Percentiles rank a stretch among this genome's conserved stretches.
Evolutionary conservation across 2,113 vertebrate species (phyloP).

Genomic region (Alaudala cheleensis): DNA sequence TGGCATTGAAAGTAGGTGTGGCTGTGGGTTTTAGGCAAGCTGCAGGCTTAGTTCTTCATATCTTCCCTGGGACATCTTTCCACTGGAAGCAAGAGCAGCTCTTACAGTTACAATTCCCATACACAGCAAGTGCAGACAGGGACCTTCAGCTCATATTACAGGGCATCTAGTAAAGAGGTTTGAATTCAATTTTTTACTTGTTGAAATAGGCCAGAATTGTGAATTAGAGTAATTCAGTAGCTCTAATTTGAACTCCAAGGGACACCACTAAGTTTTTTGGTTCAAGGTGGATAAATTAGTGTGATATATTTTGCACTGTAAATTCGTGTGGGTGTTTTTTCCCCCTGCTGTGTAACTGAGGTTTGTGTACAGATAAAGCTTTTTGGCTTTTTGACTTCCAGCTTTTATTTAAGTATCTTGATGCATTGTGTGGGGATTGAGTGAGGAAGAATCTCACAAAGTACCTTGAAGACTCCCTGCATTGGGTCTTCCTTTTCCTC

Average conservation of each 20-base stretch:
- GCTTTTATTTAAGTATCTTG: background rate
- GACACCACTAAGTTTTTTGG: background rate
- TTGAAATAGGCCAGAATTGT: background rate
- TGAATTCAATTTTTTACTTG: background rate
- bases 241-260: background rate
- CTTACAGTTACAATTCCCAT: background rate
- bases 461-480: background rate
- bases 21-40: constrained; percentile 7
- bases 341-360: background rate
- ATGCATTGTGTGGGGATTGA: background rate
- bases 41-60: background rate
- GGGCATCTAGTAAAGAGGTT: background rate
- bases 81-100: background rate
- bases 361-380: background rate
- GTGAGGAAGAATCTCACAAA: background rate
- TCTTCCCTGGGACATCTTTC: constrained; percentile 32
- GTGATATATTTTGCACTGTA: background rate
- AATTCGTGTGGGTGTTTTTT: background rate
- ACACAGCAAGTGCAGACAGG: background rate
- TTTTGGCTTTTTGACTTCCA: background rate
- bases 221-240: background rate
- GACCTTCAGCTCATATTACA: background rate
- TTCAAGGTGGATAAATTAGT: background rate
- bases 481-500: background rate
- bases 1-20: background rate